Conservation (phyloP, 1,140 invertebrate species). For the Conus ventricosus region DNA sequence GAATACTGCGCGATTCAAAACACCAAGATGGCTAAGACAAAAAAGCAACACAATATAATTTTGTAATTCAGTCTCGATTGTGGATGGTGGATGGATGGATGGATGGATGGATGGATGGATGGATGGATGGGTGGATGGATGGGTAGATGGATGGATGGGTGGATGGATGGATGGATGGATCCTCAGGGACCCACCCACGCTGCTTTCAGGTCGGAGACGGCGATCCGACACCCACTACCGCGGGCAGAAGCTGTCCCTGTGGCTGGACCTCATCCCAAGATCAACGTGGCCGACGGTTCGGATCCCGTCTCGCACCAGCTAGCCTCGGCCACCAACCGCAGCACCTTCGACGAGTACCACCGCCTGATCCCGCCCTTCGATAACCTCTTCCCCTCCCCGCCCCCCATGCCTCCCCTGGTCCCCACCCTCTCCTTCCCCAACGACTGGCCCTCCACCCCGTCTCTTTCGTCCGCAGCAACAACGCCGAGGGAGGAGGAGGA, state of each 20-base stretch:
- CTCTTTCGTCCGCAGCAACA: neutral
- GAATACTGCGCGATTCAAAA: no score
- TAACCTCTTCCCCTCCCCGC: slow-evolving; percentile 69
- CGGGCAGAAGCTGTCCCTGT: slow-evolving; percentile 94
- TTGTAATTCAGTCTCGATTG: no score
- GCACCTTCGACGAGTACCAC: slow-evolving; percentile 63
- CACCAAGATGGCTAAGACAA: no score
- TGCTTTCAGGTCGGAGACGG: slow-evolving; percentile 42
- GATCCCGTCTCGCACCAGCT: slow-evolving; percentile 86
- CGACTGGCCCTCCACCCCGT: slow-evolving; percentile 7
- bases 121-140: no score
- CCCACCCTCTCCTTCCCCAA: slow-evolving; percentile 34
- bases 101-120: no score
- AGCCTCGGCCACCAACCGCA: slow-evolving; percentile 77
- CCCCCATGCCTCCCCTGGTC: slow-evolving; percentile 64
- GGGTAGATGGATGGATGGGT: no score
- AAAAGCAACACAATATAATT: no score
- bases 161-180: no score
- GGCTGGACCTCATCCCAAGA: slow-evolving; percentile 95
- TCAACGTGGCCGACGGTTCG: slow-evolving; percentile 87
- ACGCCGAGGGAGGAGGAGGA: neutral
- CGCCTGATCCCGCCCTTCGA: slow-evolving; percentile 60
- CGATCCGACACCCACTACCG: slow-evolving; percentile 92
- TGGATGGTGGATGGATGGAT: no score
- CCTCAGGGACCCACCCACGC: no score